Conservation (phyloP, 2,113 vertebrate genomes). For the Deroptyus accipitrinus region DNA sequence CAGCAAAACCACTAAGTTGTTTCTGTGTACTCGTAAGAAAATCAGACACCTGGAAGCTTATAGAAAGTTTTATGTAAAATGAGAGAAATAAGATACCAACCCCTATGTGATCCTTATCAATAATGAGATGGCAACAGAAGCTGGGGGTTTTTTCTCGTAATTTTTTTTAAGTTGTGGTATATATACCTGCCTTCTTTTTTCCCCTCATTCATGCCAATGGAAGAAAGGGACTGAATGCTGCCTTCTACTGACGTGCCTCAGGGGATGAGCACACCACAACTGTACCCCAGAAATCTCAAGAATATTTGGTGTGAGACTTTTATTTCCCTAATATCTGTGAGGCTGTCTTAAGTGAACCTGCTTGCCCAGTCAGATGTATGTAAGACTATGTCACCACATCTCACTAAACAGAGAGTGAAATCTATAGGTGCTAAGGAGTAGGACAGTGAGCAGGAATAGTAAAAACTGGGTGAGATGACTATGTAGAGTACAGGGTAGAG, state of each 20-base stretch:
- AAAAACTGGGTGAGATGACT: neutral
- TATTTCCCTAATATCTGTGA: neutral
- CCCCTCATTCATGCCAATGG: neutral
- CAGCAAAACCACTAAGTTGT: neutral
- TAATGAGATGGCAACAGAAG: neutral
- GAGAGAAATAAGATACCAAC: neutral
- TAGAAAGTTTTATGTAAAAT: neutral
- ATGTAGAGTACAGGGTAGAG: neutral
- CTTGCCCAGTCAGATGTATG: neutral
- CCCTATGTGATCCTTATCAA: neutral
- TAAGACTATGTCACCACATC: neutral
- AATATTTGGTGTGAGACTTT: neutral
- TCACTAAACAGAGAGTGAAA: neutral
- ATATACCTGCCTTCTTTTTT: neutral
- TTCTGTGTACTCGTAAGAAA: neutral
- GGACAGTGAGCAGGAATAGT: neutral
- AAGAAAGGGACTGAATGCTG: neutral
- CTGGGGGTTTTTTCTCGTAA: neutral
- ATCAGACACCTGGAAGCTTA: neutral
- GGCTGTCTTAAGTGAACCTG: neutral
- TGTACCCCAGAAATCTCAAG: neutral
- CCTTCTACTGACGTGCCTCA: neutral
- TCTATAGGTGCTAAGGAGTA: neutral
- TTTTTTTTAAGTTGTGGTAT: neutral
- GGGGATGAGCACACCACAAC: neutral